A percentile compares a stretch with the other conserved stretches of the same genome.
These are phyloP conservation scores for Loris lydekkerianus DNA, from an alignment of 2,797 vertebrate species.

Conservation along the genomic window DNA sequence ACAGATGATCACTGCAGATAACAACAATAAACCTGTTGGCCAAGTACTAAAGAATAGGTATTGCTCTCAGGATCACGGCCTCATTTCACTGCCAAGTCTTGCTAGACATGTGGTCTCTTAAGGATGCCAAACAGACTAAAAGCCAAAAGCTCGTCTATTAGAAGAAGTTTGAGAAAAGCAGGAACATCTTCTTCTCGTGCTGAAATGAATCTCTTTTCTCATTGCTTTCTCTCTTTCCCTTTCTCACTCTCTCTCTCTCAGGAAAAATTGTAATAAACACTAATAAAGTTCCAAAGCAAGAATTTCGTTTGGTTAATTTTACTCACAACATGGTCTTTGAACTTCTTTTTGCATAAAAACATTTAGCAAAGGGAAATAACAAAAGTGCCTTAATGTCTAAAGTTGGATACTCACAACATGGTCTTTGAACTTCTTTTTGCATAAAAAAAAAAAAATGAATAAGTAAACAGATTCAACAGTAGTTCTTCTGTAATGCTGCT, in stretches of 20 bases:
- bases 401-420: neutral
- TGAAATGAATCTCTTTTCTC: neutral
- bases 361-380: conserved; percentile 40
- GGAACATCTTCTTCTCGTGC: neutral
- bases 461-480: conserved; percentile 6
- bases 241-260: neutral
- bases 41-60: neutral
- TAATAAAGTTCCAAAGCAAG: neutral
- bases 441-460: neutral
- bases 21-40: neutral
- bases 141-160: neutral
- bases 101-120: neutral
- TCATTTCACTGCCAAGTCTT: neutral
- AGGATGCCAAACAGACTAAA: neutral
- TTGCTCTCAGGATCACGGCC: neutral
- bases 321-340: neutral
- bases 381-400: neutral
- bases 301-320: conserved; percentile 12
- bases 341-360: conserved; percentile 12
- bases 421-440: neutral
- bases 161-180: neutral
- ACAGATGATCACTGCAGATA: neutral
- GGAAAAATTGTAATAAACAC: neutral
- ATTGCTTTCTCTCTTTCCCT: neutral
- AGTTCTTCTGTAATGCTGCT: neutral